Conservation (phyloP, 2,888 invertebrate genomes). For the Pachymerium ferrugineum region DNA sequence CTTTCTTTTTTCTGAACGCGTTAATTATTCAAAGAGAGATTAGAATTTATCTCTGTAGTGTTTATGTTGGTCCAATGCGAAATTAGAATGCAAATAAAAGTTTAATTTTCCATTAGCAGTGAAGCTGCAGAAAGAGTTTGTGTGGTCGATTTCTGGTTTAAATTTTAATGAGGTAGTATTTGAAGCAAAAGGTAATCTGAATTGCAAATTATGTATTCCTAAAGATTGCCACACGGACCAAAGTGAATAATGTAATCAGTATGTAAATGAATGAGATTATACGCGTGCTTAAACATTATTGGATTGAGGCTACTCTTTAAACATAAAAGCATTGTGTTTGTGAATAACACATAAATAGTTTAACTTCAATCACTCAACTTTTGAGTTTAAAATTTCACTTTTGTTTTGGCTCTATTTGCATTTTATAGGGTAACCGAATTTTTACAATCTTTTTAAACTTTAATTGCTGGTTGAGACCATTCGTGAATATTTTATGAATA, state of each 20-base stretch:
- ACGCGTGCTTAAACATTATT: constrained; percentile 24
- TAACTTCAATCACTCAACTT: constrained; percentile 2
- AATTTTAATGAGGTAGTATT: constrained; percentile 21
- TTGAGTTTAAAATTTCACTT: background rate
- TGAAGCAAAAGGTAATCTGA: constrained; percentile 27
- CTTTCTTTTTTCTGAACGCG: background rate
- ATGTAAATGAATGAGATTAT: constrained; percentile 23
- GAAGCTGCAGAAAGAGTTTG: background rate
- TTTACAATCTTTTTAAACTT: too few relatives aligned
- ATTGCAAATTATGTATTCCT: constrained; percentile 27
- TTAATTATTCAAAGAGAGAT: background rate
- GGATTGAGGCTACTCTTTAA: background rate
- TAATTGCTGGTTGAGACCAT: too few relatives aligned
- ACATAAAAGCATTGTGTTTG: constrained; percentile 18
- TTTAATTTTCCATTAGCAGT: constrained; percentile 22
- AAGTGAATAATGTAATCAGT: constrained; percentile 20
- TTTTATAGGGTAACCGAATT: too few relatives aligned
- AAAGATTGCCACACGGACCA: constrained; percentile 25
- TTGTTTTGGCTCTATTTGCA: too few relatives aligned
- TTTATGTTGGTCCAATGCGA: background rate
- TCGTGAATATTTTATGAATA: too few relatives aligned
- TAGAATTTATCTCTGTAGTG: background rate
- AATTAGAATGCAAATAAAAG: constrained; percentile 22
- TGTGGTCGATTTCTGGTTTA: constrained; percentile 17
- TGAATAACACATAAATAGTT: background rate